Evolutionary conservation across 2,113 vertebrate genomes (phyloP).

Genomic region (Todiramphus chloris): DNA sequence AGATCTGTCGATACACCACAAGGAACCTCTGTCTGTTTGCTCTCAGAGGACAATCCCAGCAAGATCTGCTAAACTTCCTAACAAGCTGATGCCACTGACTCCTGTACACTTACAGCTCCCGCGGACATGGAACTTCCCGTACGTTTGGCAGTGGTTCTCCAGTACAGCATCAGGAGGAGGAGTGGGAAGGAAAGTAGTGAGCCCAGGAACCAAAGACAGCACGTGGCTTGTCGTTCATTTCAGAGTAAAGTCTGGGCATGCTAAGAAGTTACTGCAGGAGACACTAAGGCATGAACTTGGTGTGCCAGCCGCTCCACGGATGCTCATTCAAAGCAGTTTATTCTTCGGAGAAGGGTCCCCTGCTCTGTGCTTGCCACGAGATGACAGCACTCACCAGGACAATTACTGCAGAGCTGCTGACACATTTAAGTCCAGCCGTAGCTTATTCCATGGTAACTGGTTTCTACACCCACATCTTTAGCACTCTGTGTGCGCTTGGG

Average conservation of each 20-base stretch:
- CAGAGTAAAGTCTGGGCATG: neutral
- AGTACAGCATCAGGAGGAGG: neutral
- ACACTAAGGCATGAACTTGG: neutral
- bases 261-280: conserved; percentile 15
- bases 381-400: neutral
- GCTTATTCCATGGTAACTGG: conserved; percentile 4
- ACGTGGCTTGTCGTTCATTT: neutral
- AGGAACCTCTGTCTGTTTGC: neutral
- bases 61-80: neutral
- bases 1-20: neutral
- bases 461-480: neutral
- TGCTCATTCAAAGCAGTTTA: neutral
- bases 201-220: neutral
- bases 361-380: neutral
- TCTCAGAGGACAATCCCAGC: neutral
- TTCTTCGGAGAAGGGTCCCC: neutral
- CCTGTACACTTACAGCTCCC: neutral
- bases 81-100: neutral
- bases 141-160: neutral
- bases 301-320: neutral
- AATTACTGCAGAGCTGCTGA: neutral
- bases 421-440: neutral
- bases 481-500: neutral
- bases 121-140: neutral
- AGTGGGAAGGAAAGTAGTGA: neutral